A percentile compares a stretch with the other conserved stretches of the same genome.
phyloP scores from a whole-genome alignment of 35 echinoderm and acorn worm species.

The Patiria miniata region DNA sequence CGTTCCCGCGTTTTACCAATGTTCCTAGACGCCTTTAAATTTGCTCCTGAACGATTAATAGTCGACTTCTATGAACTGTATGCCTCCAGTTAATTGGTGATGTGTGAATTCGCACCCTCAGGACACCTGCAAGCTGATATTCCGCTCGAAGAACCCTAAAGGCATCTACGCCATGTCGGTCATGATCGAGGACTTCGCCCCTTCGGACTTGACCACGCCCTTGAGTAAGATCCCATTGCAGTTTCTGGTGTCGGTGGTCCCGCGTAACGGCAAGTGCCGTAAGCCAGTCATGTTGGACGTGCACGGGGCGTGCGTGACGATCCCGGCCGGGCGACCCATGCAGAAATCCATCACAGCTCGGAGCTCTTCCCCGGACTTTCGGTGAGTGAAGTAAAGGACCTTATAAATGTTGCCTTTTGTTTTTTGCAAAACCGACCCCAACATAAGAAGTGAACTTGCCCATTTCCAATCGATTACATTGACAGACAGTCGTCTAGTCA shows the following conservation, averaged over 20 bases:
- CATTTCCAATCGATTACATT: not conserved
- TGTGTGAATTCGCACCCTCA: not conserved
- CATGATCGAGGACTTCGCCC: slow-evolving; percentile 32
- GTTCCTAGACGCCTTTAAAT: no score
- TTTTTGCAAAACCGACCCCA: not conserved
- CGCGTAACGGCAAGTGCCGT: not conserved
- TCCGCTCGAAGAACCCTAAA: not conserved
- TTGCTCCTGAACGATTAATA: no score
- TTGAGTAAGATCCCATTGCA: slow-evolving; percentile 31
- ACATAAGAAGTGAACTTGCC: not conserved
- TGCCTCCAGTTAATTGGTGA: no score
- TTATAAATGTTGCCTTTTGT: not conserved
- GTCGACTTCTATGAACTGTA: no score
- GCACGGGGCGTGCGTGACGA: not conserved
- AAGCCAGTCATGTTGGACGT: not conserved
- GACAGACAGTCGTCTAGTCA: not conserved
- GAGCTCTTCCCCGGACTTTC: not conserved
- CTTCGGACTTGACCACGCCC: not conserved
- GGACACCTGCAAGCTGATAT: slow-evolving; percentile 14
- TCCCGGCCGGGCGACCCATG: not conserved
- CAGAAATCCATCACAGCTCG: not conserved
- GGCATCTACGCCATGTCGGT: slow-evolving; percentile 19
- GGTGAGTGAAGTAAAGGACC: not conserved
- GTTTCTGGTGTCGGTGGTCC: slow-evolving; percentile 1
- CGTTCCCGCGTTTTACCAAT: no score